phyloP scores from a whole-genome alignment of 92 coral and sea anemone genomes.

The Palythoa grandis region DNA sequence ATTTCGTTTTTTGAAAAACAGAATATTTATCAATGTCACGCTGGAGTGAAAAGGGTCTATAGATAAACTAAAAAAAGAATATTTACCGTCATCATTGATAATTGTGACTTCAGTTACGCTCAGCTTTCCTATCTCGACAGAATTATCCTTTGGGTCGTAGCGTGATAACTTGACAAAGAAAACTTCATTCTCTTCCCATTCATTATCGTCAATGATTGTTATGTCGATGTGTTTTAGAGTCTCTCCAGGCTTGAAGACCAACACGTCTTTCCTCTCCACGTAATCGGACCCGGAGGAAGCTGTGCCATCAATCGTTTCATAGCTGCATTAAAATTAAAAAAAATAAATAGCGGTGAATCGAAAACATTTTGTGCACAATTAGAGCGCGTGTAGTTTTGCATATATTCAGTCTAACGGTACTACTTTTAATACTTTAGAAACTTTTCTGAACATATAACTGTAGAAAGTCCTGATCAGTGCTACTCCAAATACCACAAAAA shows the following conservation, averaged over 20 bases:
- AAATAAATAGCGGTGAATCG: too few relatives aligned
- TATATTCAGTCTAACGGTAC: too few relatives aligned
- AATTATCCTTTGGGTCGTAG: constrained; percentile 75
- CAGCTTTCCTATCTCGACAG: constrained; percentile 80
- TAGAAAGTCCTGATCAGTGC: too few relatives aligned
- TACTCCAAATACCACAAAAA: too few relatives aligned
- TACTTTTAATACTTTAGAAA: not conserved
- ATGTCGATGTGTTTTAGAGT: constrained; percentile 82
- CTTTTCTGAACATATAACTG: not conserved
- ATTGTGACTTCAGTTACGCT: constrained; percentile 92
- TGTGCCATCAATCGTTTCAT: constrained; percentile 95
- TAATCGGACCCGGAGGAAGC: constrained; percentile 85
- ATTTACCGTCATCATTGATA: constrained; percentile 94
- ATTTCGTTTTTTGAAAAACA: too few relatives aligned
- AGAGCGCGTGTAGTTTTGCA: too few relatives aligned
- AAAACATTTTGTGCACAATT: too few relatives aligned
- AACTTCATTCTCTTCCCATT: constrained; percentile 98
- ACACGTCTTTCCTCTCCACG: constrained; percentile 80
- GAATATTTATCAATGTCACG: too few relatives aligned
- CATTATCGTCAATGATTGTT: constrained; percentile 92
- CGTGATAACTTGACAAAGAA: constrained; percentile 87
- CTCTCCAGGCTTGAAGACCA: constrained; percentile 95
- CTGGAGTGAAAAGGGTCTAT: too few relatives aligned
- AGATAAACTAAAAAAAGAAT: not conserved
- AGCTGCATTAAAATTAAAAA: constrained; percentile 50